phyloP scores from a whole-genome alignment of 2,797 vertebrate genomes.

The Paratrypauchen microcephalus region DNA sequence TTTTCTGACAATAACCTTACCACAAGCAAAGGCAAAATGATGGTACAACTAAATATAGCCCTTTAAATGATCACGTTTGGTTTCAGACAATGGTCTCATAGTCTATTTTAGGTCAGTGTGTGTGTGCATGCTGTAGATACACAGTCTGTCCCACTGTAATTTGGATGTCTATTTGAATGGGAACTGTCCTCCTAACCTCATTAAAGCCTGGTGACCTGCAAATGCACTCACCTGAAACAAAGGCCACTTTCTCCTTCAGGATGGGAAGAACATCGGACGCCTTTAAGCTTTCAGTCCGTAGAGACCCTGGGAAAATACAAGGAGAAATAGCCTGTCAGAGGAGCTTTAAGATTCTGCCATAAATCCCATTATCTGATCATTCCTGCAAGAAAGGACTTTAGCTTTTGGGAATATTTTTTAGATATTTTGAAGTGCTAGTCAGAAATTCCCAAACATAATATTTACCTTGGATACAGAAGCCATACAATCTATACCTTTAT shows the following conservation, averaged over 20 bases:
- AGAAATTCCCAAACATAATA: constrained; percentile 1
- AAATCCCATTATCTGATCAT: constrained; percentile 76
- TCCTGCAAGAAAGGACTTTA: constrained; percentile 38
- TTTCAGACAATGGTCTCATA: background rate
- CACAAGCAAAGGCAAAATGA: background rate
- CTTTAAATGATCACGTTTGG: background rate
- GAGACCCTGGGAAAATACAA: constrained; percentile 81
- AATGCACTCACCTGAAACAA: constrained; percentile 89
- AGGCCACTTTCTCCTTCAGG: constrained; percentile 97
- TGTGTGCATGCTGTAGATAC: background rate
- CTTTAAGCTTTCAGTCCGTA: constrained; percentile 93
- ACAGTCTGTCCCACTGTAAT: constrained; percentile 3
- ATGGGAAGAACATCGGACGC: constrained; percentile 93
- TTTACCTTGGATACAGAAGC: background rate
- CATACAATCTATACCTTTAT: background rate
- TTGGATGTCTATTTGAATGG: background rate
- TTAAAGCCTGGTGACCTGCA: background rate
- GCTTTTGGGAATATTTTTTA: background rate
- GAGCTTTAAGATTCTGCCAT: constrained; percentile 42
- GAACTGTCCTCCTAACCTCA: background rate
- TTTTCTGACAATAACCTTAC: constrained; percentile 2
- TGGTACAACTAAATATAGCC: background rate
- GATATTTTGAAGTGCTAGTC: background rate
- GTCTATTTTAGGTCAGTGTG: constrained; percentile 7
- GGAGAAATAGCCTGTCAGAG: constrained; percentile 30